phyloP scores from a whole-genome alignment of 2,113 vertebrate species.

The Antechinus flavipes region DNA sequence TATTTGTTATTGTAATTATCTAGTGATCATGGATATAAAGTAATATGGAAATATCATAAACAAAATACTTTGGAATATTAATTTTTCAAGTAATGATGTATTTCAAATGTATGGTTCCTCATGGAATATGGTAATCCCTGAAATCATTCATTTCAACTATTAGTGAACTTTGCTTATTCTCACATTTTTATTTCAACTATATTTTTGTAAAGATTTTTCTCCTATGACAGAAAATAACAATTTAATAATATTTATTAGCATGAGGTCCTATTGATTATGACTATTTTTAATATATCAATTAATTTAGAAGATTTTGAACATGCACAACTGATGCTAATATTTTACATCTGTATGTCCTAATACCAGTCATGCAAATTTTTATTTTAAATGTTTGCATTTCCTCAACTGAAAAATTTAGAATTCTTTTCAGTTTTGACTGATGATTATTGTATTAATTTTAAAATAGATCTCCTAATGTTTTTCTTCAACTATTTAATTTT shows the following conservation, averaged over 20 bases:
- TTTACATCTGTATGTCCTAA: not conserved
- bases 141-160: conserved; percentile 27
- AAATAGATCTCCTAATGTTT: conserved; percentile 6
- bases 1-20: not conserved
- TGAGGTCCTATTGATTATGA: not conserved
- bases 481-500: conserved; percentile 1
- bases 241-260: conserved; percentile 14
- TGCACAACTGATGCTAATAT: not conserved
- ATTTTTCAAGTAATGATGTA: not conserved
- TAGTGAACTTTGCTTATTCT: not conserved
- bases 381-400: not conserved
- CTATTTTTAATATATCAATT: not conserved
- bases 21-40: not conserved
- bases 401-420: not conserved
- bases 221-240: conserved; percentile 12
- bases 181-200: not conserved
- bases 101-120: not conserved
- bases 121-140: not conserved
- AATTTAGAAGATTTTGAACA: not conserved
- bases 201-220: conserved; percentile 4
- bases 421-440: conserved; percentile 9
- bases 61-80: not conserved
- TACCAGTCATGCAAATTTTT: not conserved
- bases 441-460: conserved; percentile 27
- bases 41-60: not conserved